These are phyloP conservation scores for Pluvialis apricaria DNA, from an alignment of 2,113 vertebrate species.

Conservation along the genomic window DNA sequence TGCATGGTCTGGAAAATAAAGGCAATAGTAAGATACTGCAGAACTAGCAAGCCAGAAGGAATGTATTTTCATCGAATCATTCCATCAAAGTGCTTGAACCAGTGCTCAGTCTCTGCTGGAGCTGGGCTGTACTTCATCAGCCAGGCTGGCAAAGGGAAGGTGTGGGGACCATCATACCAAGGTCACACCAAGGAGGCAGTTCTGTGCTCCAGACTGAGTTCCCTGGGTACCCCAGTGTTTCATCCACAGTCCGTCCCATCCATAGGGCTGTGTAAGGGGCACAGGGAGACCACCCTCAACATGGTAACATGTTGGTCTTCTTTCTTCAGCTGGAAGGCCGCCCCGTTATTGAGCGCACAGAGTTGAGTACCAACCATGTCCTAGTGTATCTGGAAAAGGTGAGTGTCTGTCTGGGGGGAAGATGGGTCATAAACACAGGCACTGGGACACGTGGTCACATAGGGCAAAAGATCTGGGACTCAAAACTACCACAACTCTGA, in stretches of 20 bases:
- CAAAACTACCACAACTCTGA: not conserved
- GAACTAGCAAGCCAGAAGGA: not conserved
- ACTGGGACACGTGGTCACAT: too few species aligned
- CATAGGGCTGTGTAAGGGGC: not conserved
- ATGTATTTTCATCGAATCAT: not conserved
- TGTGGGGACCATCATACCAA: not conserved
- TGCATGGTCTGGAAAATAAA: not conserved
- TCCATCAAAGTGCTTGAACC: not conserved
- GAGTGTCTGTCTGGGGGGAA: rapidly evolving
- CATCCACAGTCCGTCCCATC: not conserved
- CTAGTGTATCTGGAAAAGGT: slow-evolving; percentile 43
- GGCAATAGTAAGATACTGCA: too few species aligned
- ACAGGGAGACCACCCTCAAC: not conserved
- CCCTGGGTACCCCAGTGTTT: not conserved
- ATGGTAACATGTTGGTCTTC: not conserved
- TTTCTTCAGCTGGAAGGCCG: slow-evolving; percentile 1
- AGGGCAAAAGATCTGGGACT: not conserved
- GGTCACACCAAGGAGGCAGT: not conserved
- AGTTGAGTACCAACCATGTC: slow-evolving; percentile 8
- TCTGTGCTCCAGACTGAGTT: not conserved
- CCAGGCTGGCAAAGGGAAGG: not conserved
- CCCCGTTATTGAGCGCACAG: not conserved
- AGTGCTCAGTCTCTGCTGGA: not conserved
- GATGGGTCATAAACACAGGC: not conserved
- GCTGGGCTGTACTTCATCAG: not conserved